These are phyloP conservation scores for Erannis defoliaria DNA, from an alignment of 2,888 invertebrate genomes.

Conservation along the genomic window DNA sequence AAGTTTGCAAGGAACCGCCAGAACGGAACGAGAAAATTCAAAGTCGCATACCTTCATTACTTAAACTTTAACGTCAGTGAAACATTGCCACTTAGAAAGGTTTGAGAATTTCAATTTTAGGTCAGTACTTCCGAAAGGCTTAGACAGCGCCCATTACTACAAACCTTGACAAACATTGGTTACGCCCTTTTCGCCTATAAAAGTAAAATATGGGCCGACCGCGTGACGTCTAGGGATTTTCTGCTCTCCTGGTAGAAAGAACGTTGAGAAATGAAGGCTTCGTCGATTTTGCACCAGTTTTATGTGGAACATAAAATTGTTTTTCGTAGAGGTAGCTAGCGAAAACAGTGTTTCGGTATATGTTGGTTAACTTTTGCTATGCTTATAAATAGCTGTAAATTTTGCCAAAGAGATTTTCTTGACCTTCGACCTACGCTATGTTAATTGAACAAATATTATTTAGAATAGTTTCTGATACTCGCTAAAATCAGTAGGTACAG, in stretches of 20 bases:
- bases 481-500: conserved; percentile 24
- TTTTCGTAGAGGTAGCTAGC: conserved; percentile 13
- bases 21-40: conserved; percentile 51
- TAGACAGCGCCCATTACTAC: conserved; percentile 61
- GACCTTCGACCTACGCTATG: not conserved
- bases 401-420: conserved; percentile 1
- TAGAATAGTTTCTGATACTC: not conserved
- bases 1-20: conserved; percentile 42
- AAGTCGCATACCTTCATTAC: conserved; percentile 57
- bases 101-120: conserved; percentile 69
- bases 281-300: conserved; percentile 30
- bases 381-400: conserved; percentile 1
- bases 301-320: conserved; percentile 31
- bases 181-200: conserved; percentile 61
- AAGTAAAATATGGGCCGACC: conserved; percentile 65
- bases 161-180: conserved; percentile 66
- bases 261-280: conserved; percentile 34
- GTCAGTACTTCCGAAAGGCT: conserved; percentile 63
- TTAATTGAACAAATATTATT: not conserved
- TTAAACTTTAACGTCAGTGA: conserved; percentile 66
- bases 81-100: conserved; percentile 64
- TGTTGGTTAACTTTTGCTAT: conserved; percentile 12
- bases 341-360: conserved; percentile 13
- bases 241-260: conserved; percentile 54
- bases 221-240: conserved; percentile 52